phyloP scores from a whole-genome alignment of 1,140 invertebrate species.

The Drosophila tristis region DNA sequence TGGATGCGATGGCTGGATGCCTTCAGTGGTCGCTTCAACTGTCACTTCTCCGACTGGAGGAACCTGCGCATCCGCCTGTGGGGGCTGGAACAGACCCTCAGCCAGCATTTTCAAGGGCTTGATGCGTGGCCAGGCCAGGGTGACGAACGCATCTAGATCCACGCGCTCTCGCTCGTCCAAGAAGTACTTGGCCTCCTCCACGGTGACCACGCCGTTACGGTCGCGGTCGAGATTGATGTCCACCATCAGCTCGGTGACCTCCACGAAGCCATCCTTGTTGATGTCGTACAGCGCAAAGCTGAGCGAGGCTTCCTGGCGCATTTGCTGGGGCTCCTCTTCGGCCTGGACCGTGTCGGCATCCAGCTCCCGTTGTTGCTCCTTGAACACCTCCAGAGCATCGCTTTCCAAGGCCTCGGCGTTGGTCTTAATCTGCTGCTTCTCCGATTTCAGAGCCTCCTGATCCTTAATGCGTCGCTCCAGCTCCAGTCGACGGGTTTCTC shows the following conservation, averaged over 20 bases:
- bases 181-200: conserved; percentile 93
- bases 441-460: conserved; percentile 89
- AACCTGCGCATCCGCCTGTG: conserved; percentile 47
- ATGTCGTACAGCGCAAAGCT: conserved; percentile 91
- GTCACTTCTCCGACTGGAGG: conserved; percentile 79
- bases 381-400: conserved; percentile 91
- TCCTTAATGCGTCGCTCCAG: conserved; percentile 90
- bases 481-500: conserved; percentile 88
- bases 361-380: conserved; percentile 87
- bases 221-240: conserved; percentile 94
- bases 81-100: conserved; percentile 88
- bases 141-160: conserved; percentile 89
- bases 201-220: conserved; percentile 90
- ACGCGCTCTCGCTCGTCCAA: conserved; percentile 90
- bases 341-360: conserved; percentile 87
- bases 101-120: conserved; percentile 92
- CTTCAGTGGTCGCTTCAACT: conserved; percentile 80
- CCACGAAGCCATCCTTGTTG: conserved; percentile 91
- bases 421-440: conserved; percentile 90
- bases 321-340: conserved; percentile 77
- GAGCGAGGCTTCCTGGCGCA: conserved; percentile 87
- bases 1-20: conserved; percentile 35
- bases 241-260: conserved; percentile 91
- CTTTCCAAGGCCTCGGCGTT: conserved; percentile 90
- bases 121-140: conserved; percentile 89